phyloP scores from a whole-genome alignment of 2,113 vertebrate genomes.

The Pachyramphus minor region DNA sequence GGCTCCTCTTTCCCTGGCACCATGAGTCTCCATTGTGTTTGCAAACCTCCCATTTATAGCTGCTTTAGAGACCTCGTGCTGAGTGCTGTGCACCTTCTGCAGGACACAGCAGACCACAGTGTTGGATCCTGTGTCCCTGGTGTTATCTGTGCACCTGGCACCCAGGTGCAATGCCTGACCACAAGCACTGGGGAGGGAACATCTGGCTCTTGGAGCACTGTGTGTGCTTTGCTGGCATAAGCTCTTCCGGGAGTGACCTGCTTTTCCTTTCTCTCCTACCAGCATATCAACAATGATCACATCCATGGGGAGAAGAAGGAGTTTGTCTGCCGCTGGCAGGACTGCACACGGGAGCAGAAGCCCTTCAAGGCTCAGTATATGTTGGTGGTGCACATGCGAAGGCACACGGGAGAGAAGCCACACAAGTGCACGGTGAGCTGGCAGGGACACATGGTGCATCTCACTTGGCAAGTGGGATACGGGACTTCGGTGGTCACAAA shows the following conservation, averaged over 20 bases:
- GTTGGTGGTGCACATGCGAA: conserved; percentile 97
- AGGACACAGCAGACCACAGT: background rate
- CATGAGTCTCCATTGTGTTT: background rate
- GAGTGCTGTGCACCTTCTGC: background rate
- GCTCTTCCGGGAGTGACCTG: background rate
- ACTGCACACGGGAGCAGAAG: conserved; percentile 94
- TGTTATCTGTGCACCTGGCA: background rate
- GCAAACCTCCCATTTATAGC: background rate
- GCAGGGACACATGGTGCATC: background rate
- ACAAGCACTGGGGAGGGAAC: background rate
- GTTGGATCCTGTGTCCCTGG: background rate
- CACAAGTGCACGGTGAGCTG: conserved; percentile 95
- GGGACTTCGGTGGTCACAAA: background rate
- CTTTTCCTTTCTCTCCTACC: conserved; percentile 15
- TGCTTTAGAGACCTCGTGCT: background rate
- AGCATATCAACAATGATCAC: conserved; percentile 99
- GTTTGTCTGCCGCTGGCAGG: conserved; percentile 97
- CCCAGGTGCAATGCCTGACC: background rate
- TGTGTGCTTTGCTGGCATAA: background rate
- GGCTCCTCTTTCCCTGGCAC: background rate
- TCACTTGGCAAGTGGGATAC: background rate
- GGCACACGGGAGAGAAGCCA: conserved; percentile 96
- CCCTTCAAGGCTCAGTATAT: conserved; percentile 99
- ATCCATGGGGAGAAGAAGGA: conserved; percentile 99
- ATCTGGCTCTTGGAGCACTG: accelerated